Evolutionary conservation across 2,797 vertebrate species (phyloP).

Genomic region (Phylloscopus collybita): DNA sequence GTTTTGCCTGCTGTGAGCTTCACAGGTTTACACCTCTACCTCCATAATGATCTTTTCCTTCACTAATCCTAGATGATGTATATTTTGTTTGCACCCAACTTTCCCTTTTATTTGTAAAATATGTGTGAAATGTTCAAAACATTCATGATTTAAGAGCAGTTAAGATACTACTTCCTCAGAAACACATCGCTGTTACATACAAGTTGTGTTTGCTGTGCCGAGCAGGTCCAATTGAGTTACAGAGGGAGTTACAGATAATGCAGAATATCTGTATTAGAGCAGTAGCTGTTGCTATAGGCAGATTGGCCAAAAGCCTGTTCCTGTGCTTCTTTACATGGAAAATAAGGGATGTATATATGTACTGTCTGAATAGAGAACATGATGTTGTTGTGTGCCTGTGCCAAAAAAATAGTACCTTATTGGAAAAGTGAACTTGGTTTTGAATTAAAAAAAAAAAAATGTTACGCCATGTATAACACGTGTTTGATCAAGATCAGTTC

Average conservation of each 20-base stretch:
- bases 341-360: background rate
- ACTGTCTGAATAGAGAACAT: background rate
- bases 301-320: background rate
- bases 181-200: fast-evolving
- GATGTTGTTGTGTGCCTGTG: background rate
- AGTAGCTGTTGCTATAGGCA: background rate
- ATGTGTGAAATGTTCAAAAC: background rate
- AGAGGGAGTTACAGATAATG: background rate
- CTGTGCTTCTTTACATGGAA: background rate
- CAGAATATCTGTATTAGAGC: background rate
- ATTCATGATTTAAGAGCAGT: background rate
- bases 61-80: background rate
- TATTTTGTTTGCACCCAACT: background rate
- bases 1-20: background rate
- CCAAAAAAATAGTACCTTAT: background rate
- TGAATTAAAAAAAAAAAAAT: background rate
- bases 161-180: background rate
- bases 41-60: background rate
- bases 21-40: background rate
- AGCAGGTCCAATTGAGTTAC: background rate
- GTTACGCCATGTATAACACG: background rate
- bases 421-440: background rate
- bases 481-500: background rate
- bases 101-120: background rate
- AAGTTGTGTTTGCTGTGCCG: background rate